phyloP scores from a whole-genome alignment of 2,797 vertebrate genomes.

The Agapornis canus region DNA sequence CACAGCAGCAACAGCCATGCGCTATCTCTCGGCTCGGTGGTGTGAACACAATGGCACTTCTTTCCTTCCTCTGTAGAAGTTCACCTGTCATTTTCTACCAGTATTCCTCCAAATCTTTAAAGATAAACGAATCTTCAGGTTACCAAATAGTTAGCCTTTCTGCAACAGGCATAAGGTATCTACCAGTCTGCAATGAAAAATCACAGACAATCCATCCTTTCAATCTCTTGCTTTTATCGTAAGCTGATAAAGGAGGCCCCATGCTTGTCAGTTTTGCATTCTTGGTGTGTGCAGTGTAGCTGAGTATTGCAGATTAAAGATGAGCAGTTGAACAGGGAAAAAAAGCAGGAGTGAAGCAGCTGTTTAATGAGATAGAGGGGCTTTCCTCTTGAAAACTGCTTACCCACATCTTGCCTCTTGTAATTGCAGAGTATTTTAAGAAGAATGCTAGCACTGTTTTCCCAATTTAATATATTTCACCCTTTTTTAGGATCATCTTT shows the following conservation, averaged over 20 bases:
- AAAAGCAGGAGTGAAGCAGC: conserved; percentile 30
- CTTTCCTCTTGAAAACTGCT: conserved; percentile 52
- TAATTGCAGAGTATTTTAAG: conserved; percentile 18
- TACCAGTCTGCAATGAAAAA: conserved; percentile 28
- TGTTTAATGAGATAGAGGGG: conserved; percentile 47
- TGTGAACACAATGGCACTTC: background rate
- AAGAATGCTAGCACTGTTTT: conserved; percentile 1
- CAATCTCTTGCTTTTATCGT: conserved; percentile 41
- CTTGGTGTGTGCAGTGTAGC: conserved; percentile 42
- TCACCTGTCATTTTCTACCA: background rate
- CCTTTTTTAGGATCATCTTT: conserved; percentile 3
- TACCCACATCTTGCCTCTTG: conserved; percentile 36
- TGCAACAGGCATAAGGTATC: background rate
- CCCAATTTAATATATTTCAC: background rate
- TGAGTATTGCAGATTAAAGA: conserved; percentile 54
- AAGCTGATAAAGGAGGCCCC: conserved; percentile 54
- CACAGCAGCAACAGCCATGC: background rate
- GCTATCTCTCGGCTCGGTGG: rapidly evolving
- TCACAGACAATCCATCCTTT: conserved; percentile 50
- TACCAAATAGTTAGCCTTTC: conserved; percentile 8
- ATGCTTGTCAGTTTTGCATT: conserved; percentile 53
- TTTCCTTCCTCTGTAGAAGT: background rate
- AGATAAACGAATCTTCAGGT: background rate
- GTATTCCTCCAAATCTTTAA: background rate
- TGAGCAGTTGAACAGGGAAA: conserved; percentile 63